phyloP scores from a whole-genome alignment of 2,113 vertebrate genomes.

The Bufo bufo region DNA sequence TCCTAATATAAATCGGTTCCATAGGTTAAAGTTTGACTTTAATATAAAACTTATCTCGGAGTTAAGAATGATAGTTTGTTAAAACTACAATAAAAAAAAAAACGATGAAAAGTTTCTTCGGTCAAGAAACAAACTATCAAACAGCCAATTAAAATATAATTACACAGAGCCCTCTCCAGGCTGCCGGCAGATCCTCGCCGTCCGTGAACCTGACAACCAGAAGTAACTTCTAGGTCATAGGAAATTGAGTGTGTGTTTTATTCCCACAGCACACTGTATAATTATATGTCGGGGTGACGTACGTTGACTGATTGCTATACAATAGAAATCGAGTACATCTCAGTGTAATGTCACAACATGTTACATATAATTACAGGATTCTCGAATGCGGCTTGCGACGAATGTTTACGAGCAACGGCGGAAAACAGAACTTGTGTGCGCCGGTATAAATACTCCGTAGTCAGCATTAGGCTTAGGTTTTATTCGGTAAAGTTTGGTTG shows the following conservation, averaged over 20 bases:
- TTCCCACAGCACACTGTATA: conserved; percentile 18
- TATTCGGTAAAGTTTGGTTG: too few relatives aligned
- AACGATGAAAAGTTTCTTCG: not conserved
- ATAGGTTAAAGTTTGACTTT: not conserved
- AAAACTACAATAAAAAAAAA: not conserved
- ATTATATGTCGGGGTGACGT: conserved; percentile 38
- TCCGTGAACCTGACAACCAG: not conserved
- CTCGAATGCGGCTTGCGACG: not conserved
- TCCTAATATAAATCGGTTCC: not conserved
- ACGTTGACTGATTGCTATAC: conserved; percentile 19
- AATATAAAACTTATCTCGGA: not conserved
- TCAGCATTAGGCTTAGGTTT: not conserved
- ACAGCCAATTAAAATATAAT: not conserved
- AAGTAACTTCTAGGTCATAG: conserved; percentile 11
- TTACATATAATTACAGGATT: conserved; percentile 49
- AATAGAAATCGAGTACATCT: not conserved
- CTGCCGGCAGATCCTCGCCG: not conserved
- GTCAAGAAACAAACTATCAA: not conserved
- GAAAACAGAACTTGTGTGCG: not conserved
- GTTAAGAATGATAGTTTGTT: not conserved
- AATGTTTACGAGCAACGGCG: not conserved
- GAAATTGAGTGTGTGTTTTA: not conserved
- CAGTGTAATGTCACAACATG: conserved; percentile 42
- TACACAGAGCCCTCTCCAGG: not conserved
- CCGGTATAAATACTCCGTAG: not conserved